phyloP scores from a whole-genome alignment of 2,888 invertebrate species.

The Halocaridina rubra region DNA sequence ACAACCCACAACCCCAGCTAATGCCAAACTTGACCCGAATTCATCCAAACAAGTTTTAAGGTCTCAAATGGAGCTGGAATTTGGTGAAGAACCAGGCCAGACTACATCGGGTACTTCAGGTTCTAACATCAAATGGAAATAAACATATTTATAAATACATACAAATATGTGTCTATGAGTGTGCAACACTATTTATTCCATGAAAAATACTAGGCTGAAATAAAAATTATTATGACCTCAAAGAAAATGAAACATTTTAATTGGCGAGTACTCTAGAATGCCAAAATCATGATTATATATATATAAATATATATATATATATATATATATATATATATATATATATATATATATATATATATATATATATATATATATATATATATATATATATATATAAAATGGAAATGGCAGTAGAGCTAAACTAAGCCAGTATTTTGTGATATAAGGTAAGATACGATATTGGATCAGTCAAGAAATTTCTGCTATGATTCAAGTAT shows the following conservation, averaged over 20 bases:
- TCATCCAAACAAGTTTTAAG: background rate
- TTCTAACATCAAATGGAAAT: background rate
- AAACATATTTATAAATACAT: background rate
- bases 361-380: background rate
- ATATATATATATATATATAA: background rate
- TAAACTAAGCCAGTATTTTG: too few species aligned
- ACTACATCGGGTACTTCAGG: background rate
- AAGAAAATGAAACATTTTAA: too few species aligned
- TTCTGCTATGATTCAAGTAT: too few species aligned
- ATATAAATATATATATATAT: background rate
- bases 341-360: background rate
- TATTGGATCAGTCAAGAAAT: too few species aligned
- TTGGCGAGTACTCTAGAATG: background rate
- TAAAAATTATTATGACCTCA: too few species aligned
- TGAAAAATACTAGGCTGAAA: background rate
- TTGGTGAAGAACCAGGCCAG: slow-evolving; percentile 12
- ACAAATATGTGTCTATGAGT: slow-evolving; percentile 3
- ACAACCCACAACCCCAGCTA: background rate
- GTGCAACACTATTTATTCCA: too few species aligned
- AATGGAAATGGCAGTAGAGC: too few species aligned
- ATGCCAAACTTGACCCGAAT: background rate
- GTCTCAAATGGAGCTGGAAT: slow-evolving; percentile 35
- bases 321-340: slow-evolving; percentile 2
- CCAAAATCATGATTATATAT: background rate
- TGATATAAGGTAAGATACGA: too few species aligned